These are phyloP conservation scores for Merops nubicus DNA, from an alignment of 2,113 vertebrate species.

Conservation along the genomic window DNA sequence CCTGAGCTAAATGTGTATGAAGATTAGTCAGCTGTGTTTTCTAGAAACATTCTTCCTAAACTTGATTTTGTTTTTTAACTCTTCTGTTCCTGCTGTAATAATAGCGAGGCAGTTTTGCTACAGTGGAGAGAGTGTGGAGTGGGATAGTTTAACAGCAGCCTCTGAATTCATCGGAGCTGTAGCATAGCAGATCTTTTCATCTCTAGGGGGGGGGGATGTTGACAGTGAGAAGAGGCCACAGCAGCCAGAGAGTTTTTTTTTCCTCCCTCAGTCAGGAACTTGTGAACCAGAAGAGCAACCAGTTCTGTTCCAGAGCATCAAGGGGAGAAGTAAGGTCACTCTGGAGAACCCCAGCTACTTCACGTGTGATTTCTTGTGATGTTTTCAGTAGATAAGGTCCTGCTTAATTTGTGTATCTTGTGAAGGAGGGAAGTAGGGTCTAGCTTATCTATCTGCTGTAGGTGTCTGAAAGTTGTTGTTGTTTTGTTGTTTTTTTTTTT, in stretches of 20 bases:
- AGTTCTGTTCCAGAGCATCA: not conserved
- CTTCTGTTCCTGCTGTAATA: not conserved
- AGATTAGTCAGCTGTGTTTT: not conserved
- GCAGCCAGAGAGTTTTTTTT: not conserved
- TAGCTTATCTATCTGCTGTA: not conserved
- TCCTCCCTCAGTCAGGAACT: not conserved
- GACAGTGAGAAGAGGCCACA: not conserved
- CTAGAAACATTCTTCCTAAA: not conserved
- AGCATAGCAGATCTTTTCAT: not conserved
- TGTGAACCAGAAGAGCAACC: not conserved
- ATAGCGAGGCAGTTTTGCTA: not conserved
- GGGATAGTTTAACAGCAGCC: not conserved
- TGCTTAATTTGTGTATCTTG: not conserved
- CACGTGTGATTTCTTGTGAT: not conserved
- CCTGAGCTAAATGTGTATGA: rapidly evolving
- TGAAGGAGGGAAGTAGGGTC: not conserved
- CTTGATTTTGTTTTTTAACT: not conserved
- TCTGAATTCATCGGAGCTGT: not conserved
- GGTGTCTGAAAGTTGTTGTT: too few species aligned
- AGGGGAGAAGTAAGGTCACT: not conserved
- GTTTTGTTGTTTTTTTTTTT: too few species aligned
- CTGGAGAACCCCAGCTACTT: not conserved
- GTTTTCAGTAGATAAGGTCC: not conserved
- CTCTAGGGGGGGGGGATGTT: rapidly evolving
- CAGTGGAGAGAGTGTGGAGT: not conserved